A percentile compares a stretch with the other conserved stretches of the same genome.
These are phyloP conservation scores for Drosophila melanosoma DNA, from an alignment of 2,888 invertebrate genomes.

Conservation along the genomic window DNA sequence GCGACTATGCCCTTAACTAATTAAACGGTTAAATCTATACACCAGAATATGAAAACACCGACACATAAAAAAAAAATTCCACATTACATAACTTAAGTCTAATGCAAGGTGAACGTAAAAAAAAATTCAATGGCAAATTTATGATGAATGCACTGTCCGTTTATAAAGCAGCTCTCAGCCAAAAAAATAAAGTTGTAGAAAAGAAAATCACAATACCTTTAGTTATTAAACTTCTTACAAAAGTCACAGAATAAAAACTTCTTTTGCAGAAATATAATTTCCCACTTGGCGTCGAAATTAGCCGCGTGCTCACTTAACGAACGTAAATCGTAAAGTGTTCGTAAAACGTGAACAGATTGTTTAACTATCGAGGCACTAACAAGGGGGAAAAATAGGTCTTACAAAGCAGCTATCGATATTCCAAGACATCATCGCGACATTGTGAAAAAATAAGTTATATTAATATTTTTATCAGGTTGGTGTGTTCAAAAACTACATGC, in stretches of 20 bases:
- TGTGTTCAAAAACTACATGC: neutral
- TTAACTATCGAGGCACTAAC: conserved; percentile 13
- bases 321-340: conserved; percentile 84
- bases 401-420: conserved; percentile 20
- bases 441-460: too few relatives aligned
- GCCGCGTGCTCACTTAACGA: conserved; percentile 85
- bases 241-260: conserved; percentile 84
- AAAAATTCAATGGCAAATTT: conserved; percentile 75
- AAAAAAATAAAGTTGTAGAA: conserved; percentile 39
- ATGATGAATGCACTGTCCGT: conserved; percentile 49
- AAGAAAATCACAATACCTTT: conserved; percentile 79
- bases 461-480: neutral
- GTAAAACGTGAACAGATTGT: conserved; percentile 47
- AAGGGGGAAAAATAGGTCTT: neutral
- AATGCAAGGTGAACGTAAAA: conserved; percentile 71
- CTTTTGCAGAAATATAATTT: conserved; percentile 83
- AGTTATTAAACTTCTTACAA: conserved; percentile 82
- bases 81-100: conserved; percentile 78
- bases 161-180: conserved; percentile 22
- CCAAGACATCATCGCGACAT: neutral
- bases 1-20: conserved; percentile 1
- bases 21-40: conserved; percentile 23
- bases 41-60: conserved; percentile 54
- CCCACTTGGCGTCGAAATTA: conserved; percentile 80
- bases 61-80: conserved; percentile 62